phyloP scores from a whole-genome alignment of 2,888 invertebrate genomes.

The Andricus curvator region DNA sequence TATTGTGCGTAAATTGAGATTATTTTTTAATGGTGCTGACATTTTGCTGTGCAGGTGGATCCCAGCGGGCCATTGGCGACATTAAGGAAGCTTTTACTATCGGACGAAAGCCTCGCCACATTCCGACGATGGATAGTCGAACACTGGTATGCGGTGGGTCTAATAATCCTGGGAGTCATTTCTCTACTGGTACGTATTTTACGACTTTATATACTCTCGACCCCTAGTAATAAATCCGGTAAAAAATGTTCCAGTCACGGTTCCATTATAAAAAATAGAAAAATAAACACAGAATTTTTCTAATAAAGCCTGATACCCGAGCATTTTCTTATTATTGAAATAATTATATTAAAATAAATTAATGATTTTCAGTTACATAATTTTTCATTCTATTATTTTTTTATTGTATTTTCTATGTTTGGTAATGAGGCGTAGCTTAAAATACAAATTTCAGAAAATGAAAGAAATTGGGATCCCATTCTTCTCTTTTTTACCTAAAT shows the following conservation, averaged over 20 bases:
- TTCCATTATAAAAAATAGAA: neutral
- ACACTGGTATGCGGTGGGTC: slow-evolving; percentile 94
- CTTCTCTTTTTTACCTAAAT: too few species aligned
- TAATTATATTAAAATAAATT: neutral
- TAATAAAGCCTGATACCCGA: neutral
- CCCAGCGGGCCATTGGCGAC: slow-evolving; percentile 95
- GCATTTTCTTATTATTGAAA: neutral
- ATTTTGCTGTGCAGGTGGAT: slow-evolving; percentile 83
- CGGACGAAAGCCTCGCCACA: slow-evolving; percentile 93
- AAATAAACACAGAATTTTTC: neutral
- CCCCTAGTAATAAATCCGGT: neutral
- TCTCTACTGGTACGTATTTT: slow-evolving; percentile 87
- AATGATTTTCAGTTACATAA: neutral
- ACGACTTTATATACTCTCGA: slow-evolving; percentile 25
- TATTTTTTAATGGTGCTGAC: slow-evolving; percentile 29
- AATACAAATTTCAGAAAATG: too few species aligned
- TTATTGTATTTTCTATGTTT: neutral
- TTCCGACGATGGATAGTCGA: slow-evolving; percentile 92
- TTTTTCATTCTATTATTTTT: neutral
- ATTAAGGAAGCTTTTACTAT: slow-evolving; percentile 89
- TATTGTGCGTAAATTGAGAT: neutral
- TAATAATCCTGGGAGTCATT: slow-evolving; percentile 87
- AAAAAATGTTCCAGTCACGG: neutral
- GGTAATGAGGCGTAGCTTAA: neutral
- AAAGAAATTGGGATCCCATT: too few species aligned